Evolutionary conservation across 2,888 invertebrate genomes (phyloP).

Genomic region (Mantis religiosa): DNA sequence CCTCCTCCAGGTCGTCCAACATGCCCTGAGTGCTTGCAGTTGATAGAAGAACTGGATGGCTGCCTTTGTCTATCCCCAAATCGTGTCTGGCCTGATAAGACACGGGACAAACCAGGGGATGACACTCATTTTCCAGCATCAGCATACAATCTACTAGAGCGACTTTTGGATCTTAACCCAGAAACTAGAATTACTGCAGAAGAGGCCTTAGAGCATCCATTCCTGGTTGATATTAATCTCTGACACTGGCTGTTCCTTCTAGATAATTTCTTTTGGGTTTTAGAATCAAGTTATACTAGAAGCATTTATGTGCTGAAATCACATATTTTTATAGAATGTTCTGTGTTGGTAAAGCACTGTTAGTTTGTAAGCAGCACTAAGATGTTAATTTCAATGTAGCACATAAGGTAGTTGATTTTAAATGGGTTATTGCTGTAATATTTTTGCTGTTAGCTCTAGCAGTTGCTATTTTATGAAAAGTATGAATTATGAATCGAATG

Average conservation of each 20-base stretch:
- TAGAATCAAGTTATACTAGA: no score
- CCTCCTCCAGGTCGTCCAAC: background rate
- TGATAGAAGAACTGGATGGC: conserved; percentile 20
- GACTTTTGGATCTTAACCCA: conserved; percentile 76
- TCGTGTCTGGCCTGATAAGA: background rate
- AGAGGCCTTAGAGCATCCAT: conserved; percentile 71
- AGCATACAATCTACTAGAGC: conserved; percentile 68
- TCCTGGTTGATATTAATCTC: conserved; percentile 46
- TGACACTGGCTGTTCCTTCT: background rate
- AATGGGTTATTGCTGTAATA: no score
- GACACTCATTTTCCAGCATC: conserved; percentile 56
- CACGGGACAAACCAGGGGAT: background rate
- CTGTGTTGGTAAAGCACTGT: no score
- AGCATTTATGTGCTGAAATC: no score
- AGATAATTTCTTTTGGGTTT: background rate
- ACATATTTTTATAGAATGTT: no score
- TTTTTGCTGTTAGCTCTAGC: no score
- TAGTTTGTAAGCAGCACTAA: no score
- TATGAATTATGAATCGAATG: no score
- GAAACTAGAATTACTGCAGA: conserved; percentile 66
- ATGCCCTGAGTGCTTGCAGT: conserved; percentile 31
- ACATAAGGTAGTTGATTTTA: no score
- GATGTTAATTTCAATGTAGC: no score
- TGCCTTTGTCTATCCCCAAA: conserved; percentile 22
- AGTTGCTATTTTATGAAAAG: no score